Percentiles rank a stretch among this genome's conserved stretches.
Evolutionary conservation across 2,797 vertebrate genomes (phyloP).

Genomic region (Sebastes umbrosus): DNA sequence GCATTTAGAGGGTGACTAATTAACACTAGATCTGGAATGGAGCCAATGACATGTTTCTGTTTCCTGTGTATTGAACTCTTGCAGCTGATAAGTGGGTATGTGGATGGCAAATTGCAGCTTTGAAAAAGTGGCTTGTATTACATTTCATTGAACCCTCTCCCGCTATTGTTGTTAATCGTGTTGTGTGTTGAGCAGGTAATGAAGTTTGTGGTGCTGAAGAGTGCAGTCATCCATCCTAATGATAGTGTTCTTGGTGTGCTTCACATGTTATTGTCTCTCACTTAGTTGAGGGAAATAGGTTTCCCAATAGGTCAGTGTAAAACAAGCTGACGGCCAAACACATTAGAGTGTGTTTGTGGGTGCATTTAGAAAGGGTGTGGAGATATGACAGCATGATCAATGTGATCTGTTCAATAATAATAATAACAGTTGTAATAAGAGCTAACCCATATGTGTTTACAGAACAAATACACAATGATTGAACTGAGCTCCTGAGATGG

Average conservation of each 20-base stretch:
- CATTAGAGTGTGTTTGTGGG: background rate
- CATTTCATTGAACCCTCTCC: constrained; percentile 30
- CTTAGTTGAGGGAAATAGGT: constrained; percentile 45
- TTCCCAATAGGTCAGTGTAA: constrained; percentile 51
- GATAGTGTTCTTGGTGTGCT: constrained; percentile 30
- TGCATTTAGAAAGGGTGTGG: background rate
- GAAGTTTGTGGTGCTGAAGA: constrained; percentile 39
- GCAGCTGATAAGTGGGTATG: constrained; percentile 13
- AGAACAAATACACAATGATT: background rate
- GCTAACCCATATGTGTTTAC: background rate
- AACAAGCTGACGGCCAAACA: background rate
- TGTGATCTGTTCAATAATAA: background rate
- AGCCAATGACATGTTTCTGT: constrained; percentile 29
- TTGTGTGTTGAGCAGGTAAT: constrained; percentile 57
- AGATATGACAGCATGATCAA: constrained; percentile 12
- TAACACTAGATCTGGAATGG: constrained; percentile 39
- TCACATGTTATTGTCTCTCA: constrained; percentile 56
- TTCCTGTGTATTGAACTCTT: constrained; percentile 26
- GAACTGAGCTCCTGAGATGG: background rate
- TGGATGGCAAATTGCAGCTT: constrained; percentile 29
- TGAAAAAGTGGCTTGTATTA: constrained; percentile 31
- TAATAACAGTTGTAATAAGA: background rate
- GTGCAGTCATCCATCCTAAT: constrained; percentile 50
- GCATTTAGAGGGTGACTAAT: constrained; percentile 55
- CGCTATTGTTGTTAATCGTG: constrained; percentile 41